Evolutionary conservation across 2,113 vertebrate genomes (phyloP).

Genomic region (Emydocephalus ijimae): DNA sequence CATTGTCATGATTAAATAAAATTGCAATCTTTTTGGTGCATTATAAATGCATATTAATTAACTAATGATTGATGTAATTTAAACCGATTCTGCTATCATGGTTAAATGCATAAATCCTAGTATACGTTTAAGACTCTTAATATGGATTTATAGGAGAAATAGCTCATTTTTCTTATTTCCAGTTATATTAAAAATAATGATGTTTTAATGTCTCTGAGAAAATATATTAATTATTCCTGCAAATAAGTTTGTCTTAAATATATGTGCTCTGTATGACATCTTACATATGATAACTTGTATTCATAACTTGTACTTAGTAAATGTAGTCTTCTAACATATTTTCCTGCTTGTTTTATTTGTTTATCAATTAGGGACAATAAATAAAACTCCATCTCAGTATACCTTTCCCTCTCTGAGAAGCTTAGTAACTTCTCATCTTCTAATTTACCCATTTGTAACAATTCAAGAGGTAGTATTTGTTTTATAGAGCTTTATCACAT

Average conservation of each 20-base stretch:
- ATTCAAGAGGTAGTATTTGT: background rate
- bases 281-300: background rate
- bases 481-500: background rate
- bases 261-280: background rate
- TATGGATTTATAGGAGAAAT: background rate
- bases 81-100: background rate
- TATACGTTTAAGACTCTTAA: background rate
- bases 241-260: background rate
- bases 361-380: background rate
- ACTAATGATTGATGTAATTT: background rate
- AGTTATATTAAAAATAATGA: background rate
- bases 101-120: background rate
- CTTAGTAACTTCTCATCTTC: background rate
- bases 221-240: background rate
- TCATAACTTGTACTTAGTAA: background rate
- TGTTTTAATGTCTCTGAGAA: background rate
- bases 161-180: background rate
- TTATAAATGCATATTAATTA: background rate
- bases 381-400: background rate
- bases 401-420: background rate
- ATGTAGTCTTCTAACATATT: background rate
- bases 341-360: background rate
- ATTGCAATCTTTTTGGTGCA: background rate
- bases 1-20: background rate
- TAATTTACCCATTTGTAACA: background rate